Evolutionary conservation across 2,888 invertebrate genomes (phyloP).

Genomic region (Stratiomys singularior): DNA sequence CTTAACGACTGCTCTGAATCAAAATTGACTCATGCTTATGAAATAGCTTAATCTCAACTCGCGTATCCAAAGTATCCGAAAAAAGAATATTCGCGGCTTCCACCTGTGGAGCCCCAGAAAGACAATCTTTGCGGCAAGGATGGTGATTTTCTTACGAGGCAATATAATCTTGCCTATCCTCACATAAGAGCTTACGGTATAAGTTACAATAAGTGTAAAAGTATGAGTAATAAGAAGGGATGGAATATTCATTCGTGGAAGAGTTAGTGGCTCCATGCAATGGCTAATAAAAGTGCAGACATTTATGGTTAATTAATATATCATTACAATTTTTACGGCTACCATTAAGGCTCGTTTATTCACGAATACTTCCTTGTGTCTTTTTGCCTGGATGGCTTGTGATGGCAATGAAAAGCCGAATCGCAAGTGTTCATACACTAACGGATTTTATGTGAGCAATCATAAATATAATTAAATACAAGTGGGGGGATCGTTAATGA

Average conservation of each 20-base stretch:
- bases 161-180: background rate
- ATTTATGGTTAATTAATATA: conserved; percentile 43
- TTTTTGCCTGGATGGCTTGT: no score
- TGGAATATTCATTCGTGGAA: background rate
- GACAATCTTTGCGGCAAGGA: background rate
- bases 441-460: no score
- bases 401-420: no score
- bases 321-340: conserved; percentile 33
- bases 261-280: background rate
- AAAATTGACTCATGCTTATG: background rate
- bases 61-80: background rate
- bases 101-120: conserved; percentile 6
- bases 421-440: no score
- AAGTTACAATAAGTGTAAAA: background rate
- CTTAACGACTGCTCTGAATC: conserved; percentile 5
- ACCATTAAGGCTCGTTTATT: conserved; percentile 18
- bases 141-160: background rate
- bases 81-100: background rate
- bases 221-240: background rate
- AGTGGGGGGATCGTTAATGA: no score
- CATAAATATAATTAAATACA: no score
- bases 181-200: background rate
- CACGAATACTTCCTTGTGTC: background rate
- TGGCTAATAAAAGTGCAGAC: conserved; percentile 22
- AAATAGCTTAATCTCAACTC: conserved; percentile 12